Base-by-base conservation (phyloP, 2,888 invertebrate genomes). In the Agonopterix alstromeriana region DNA sequence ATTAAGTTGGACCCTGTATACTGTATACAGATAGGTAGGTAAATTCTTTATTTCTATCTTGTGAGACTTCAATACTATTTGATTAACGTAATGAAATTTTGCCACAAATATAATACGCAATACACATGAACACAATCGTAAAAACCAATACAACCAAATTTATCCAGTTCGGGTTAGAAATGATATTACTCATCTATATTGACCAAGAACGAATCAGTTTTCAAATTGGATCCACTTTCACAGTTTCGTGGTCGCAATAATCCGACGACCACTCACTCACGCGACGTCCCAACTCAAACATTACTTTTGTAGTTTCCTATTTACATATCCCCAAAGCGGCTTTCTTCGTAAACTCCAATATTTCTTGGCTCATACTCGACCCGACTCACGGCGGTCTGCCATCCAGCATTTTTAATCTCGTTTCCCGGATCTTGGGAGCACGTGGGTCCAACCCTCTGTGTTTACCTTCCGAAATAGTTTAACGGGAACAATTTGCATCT, bases 401-500 rank as follows among this genome's bases (percentile, higher is more conserved):
- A 82, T 85, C 81, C 82, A 82, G 82, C 82, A 84, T 86, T 87
- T 88, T 88, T 87, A 88, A 88, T 88, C 88, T 87, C 75, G 82
- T 85, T 82, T 74, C 65, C 62, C 70, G 81, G 83, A 83, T 83
- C 82, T 82, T 65, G 73, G 72, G 72, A 69, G 72, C 82, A 83
- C 85, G 82, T 82, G 86, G 77, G 77, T 67, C 70, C 69, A 63
- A 70, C 64, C 82, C 77, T 81, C 80, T 73, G 63, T 88, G 87
- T 88, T 87, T 88, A 87, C 87, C 87, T 87, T 83, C 82, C 79
- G 82, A 86, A 88, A 88, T 88, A 88, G 88, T 88, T 88, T 86
- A 86, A 87, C 88, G 82, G 82, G 76, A 76, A 81, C 88, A 84
- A 88, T 88, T 88, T 88, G 86, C 88, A 88, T 88, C 79, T 86